Conservation (phyloP, 2,888 invertebrate genomes). For the Andrena camellia region DNA sequence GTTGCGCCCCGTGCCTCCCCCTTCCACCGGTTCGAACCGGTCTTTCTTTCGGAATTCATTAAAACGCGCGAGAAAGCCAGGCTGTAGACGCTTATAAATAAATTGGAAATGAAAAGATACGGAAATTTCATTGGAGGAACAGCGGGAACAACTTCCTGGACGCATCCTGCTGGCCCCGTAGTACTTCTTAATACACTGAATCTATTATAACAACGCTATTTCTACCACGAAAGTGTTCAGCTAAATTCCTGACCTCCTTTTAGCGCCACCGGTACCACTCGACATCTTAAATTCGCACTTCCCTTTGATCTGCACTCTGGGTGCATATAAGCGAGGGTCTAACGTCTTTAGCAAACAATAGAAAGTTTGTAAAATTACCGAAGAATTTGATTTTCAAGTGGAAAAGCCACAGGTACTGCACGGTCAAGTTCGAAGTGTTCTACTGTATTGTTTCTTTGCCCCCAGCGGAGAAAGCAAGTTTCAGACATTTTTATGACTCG, state of each 20-base stretch:
- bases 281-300: neutral
- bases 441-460: no score
- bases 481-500: neutral
- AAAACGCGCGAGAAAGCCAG: slow-evolving; percentile 29
- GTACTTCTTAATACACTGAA: neutral
- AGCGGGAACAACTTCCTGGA: neutral
- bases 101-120: neutral
- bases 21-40: slow-evolving; percentile 26
- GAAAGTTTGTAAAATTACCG: no score
- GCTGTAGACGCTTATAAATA: slow-evolving; percentile 4
- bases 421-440: no score
- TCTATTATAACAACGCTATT: neutral
- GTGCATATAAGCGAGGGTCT: no score
- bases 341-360: no score
- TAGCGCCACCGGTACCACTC: neutral
- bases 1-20: slow-evolving; percentile 34
- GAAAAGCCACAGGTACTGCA: no score
- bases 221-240: no score
- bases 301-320: neutral
- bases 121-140: neutral
- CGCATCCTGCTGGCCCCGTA: neutral
- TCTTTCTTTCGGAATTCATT: slow-evolving; percentile 42
- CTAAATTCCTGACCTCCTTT: slow-evolving; percentile 1
- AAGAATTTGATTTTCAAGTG: no score
- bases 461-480: neutral